Conservation (phyloP, 2,113 vertebrate genomes). For the Solenodon paradoxus region DNA sequence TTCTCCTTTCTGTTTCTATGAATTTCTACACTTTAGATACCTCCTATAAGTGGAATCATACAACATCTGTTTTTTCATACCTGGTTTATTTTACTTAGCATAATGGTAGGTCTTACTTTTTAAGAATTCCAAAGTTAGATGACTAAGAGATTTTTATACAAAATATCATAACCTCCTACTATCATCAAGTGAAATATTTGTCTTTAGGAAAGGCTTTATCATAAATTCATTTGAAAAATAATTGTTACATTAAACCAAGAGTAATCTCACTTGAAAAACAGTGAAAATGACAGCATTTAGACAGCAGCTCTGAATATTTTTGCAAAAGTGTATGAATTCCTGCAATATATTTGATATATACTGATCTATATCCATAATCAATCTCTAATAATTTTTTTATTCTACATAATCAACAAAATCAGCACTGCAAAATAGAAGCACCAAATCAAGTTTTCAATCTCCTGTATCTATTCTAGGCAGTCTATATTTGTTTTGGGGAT, state of each 20-base stretch:
- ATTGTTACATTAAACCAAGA: not conserved
- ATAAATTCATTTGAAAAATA: not conserved
- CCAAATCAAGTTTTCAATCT: not conserved
- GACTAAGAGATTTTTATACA: not conserved
- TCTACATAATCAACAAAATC: not conserved
- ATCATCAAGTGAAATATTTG: not conserved
- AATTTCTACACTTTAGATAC: not conserved
- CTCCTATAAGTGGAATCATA: not conserved
- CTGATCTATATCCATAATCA: not conserved
- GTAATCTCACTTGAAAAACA: constrained; percentile 4
- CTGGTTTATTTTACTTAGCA: not conserved
- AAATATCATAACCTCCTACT: not conserved
- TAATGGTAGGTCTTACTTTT: not conserved
- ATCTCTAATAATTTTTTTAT: not conserved
- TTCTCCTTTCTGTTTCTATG: not conserved
- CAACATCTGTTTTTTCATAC: not conserved
- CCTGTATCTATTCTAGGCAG: not conserved
- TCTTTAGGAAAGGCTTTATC: not conserved
- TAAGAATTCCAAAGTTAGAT: constrained; percentile 18
- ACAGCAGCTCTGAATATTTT: not conserved
- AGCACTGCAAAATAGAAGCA: not conserved
- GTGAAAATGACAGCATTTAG: not conserved
- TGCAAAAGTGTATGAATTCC: not conserved
- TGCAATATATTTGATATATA: not conserved
- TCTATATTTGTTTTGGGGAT: not conserved